Evolutionary conservation across 1,140 invertebrate genomes (phyloP), one percentile per base, ranked within the genome.

Genomic region (Metopolophium dirhodum): DNA sequence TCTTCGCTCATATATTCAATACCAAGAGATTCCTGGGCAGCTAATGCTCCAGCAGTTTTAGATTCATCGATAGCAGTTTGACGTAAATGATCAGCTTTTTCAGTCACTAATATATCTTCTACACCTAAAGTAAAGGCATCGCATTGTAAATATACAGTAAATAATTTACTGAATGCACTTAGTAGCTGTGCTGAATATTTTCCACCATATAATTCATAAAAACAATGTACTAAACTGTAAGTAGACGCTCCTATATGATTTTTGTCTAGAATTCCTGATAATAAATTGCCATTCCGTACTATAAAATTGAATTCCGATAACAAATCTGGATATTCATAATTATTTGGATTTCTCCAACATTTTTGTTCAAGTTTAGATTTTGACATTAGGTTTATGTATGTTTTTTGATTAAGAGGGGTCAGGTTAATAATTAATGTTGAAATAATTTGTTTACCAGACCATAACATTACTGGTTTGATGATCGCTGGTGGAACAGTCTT

Each of bases 181-280:
- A 99, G 95, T 61, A 99, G 95, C 61, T 96, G 96, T 54, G 97
- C 97, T 4, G 99, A 98, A 93, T 97, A 97, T 87, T 96, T 95
- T 49, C 98, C 98, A 9, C 99, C 99, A 95, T 99, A 99, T 20
- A 99, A 95, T 96, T 99, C 99, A 95, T 98, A 99, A 95, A 99
- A 97, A 94, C 97, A 97, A 95, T 99, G 99, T 35, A 99, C 96
- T 23, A 99, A 96, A 94, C 99, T 98, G 95, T 98, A 99, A 8
- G 98, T 97, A 1, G 99, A 99, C 1, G 99, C 97, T 37, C 99
- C 99, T 95, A 98, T 99, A 95, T 99, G 99, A 54, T 97, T 97
- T 95, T 99, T 99, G 95, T 99, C 99, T 68, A 99, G 95, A n/a
- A 99, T 97, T 9, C 99, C 99, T 94, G 96, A 97, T 2, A 99